Base-by-base conservation (phyloP, 2,113 vertebrate genomes). In the Cairina moschata region DNA sequence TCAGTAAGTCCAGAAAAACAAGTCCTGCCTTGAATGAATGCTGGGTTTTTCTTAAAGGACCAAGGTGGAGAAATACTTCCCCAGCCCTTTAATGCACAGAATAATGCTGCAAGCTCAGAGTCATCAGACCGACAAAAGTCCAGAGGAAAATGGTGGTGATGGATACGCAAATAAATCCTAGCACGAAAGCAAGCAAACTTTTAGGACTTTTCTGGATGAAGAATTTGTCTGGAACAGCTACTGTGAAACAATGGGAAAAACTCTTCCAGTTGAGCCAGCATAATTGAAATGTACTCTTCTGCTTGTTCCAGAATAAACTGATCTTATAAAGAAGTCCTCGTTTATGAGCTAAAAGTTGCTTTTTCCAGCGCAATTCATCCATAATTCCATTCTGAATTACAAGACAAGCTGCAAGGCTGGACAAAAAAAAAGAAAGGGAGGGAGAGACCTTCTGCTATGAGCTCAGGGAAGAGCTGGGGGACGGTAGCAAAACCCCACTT, bases 1-100 rank as follows among this genome's bases (percentile, higher is more conserved):
- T 87, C 66, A 76, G 68, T 59, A 76, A 82, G 65, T 78, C 69
- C 91, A 91, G 78, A 87, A 93, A 81, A 97, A 95, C 83, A 84
- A 96, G 80, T 59, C 86, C 60, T 83, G 71, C 80, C 58, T 78
- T 67, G 54, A 86, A 55, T 13, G 6, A 26, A 16, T 7, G 9
- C 32, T 40, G 34, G 50, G 17, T 40, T 52, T 38, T 54, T 59
- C 32, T 15, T 8, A 54, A 90, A 90, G 31, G 40, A 74, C 32
- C 17, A 11, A 88, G 69, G 44, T 21, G 59, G 36, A 44, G 75
- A 86, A 93, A 90, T 15, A 63, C 15, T 73, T 44, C 71, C 31
- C 40, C 44, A 66, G 73, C 55, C 32, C 28, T 38, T 77, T 82
- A 38, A 8, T 6, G 38, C 38, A 32, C 40, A 58, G 31, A 68